These are phyloP conservation scores for Tanaodytes sp. DNA, from an alignment of 2,888 invertebrate genomes.

Conservation along the genomic window DNA sequence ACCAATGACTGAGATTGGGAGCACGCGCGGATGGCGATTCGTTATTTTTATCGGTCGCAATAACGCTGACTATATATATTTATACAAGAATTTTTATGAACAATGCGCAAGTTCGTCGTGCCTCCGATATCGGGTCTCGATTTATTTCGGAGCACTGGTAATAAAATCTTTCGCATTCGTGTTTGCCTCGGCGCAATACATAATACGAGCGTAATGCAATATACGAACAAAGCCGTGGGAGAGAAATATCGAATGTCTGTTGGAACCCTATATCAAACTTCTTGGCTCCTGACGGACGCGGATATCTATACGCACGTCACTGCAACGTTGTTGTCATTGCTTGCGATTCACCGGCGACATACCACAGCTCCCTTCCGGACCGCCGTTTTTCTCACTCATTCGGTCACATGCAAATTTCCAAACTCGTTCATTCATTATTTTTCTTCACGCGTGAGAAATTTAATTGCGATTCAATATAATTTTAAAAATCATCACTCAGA, in stretches of 20 bases:
- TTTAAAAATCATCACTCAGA: too few species aligned
- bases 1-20: constrained; percentile 37
- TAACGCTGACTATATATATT: constrained; percentile 53
- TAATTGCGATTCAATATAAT: too few species aligned
- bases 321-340: constrained; percentile 45
- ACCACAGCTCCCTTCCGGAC: constrained; percentile 42
- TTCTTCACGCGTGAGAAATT: too few species aligned
- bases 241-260: constrained; percentile 66
- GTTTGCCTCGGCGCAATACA: constrained; percentile 53
- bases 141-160: constrained; percentile 56
- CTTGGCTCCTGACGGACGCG: constrained; percentile 60
- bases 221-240: constrained; percentile 64
- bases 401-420: constrained; percentile 2
- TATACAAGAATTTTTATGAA: constrained; percentile 55
- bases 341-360: constrained; percentile 36
- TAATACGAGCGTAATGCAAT: constrained; percentile 62
- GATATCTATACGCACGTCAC: constrained; percentile 44
- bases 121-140: constrained; percentile 52
- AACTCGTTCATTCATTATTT: too few species aligned
- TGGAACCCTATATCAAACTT: constrained; percentile 64
- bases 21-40: constrained; percentile 35
- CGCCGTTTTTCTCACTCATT: constrained; percentile 17
- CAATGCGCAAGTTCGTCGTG: constrained; percentile 52
- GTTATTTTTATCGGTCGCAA: constrained; percentile 51
- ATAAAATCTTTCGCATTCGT: constrained; percentile 61